Evolutionary conservation across 2,113 vertebrate species (phyloP).

Genomic region (Ginglymostoma cirratum): DNA sequence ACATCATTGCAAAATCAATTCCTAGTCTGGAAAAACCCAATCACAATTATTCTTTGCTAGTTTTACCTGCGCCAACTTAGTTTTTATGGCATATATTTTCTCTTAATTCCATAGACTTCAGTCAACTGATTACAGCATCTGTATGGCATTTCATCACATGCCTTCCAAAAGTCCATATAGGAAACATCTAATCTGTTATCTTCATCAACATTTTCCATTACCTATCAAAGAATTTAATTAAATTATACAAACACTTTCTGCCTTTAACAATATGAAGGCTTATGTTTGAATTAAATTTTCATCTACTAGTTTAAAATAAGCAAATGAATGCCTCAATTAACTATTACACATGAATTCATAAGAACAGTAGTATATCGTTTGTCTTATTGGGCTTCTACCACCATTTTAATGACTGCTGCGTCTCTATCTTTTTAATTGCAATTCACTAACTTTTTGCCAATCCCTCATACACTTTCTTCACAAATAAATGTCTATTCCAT

Average conservation of each 20-base stretch:
- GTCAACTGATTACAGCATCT: not conserved
- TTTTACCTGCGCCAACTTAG: not conserved
- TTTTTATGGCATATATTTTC: not conserved
- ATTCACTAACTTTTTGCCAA: not conserved
- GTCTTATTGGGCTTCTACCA: not conserved
- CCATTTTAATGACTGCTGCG: not conserved
- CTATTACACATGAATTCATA: not conserved
- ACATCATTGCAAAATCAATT: not conserved
- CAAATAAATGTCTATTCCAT: not conserved
- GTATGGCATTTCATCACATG: not conserved
- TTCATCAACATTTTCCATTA: not conserved
- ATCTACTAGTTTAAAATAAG: not conserved
- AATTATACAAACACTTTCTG: not conserved
- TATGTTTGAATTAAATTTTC: not conserved
- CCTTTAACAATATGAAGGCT: not conserved
- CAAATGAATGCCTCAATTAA: not conserved
- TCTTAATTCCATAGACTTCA: not conserved
- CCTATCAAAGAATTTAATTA: not conserved
- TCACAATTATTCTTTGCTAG: not conserved
- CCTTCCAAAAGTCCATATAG: not conserved
- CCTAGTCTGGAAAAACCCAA: not conserved
- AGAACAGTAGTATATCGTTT: not conserved
- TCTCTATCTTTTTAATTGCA: not conserved
- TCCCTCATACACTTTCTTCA: not conserved
- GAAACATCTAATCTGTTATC: not conserved